Evolutionary conservation across 2,797 vertebrate genomes (phyloP).

Genomic region (Circus cinereus): DNA sequence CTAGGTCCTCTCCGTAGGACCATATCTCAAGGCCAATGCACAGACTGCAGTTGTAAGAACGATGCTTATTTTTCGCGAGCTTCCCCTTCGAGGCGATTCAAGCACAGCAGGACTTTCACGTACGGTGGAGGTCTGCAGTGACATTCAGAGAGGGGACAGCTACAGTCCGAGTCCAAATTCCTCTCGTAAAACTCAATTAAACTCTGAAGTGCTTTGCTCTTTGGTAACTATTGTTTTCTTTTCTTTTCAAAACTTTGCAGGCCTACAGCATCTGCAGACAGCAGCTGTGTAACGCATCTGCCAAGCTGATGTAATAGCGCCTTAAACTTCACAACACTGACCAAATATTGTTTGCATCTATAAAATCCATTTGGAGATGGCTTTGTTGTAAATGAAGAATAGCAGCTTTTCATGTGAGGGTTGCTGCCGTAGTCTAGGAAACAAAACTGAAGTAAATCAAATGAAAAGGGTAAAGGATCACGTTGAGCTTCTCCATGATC

Average conservation of each 20-base stretch:
- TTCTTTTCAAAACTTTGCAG: background rate
- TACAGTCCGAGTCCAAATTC: background rate
- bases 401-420: background rate
- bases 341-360: background rate
- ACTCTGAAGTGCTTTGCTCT: background rate
- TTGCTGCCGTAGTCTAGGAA: background rate
- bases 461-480: background rate
- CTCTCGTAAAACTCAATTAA: background rate
- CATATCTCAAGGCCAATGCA: fast-evolving
- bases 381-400: background rate
- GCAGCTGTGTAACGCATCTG: constrained; percentile 30
- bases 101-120: fast-evolving
- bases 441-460: background rate
- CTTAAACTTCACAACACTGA: background rate
- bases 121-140: background rate
- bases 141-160: background rate
- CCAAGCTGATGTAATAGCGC: background rate
- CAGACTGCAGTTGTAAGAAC: background rate
- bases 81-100: background rate
- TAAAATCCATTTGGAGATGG: background rate
- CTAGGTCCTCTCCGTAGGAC: background rate
- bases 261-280: constrained; percentile 26
- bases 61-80: background rate
- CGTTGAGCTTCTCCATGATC: fast-evolving
- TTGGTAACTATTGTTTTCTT: background rate